Base-by-base conservation (phyloP, 2,797 vertebrate species). In the Labeo calbasu region DNA sequence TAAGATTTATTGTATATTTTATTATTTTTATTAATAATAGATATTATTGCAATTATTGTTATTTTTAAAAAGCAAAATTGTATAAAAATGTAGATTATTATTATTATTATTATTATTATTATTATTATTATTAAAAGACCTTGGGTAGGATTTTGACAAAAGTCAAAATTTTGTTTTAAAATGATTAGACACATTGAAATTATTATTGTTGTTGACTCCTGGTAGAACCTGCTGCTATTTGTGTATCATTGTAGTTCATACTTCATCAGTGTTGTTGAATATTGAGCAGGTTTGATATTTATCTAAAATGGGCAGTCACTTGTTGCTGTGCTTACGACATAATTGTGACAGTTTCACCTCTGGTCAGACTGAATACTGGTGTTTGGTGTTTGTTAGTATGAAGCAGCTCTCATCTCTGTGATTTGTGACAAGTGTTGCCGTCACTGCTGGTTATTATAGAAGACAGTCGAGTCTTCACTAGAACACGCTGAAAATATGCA, bases 401-500 rank as follows among this genome's bases (percentile, higher is more conserved):
- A 66, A 66, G 25, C 6, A 51, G 28, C 28, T 55, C 50, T 73
- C 15, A 7, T 57, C 7, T 13, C 0, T 36, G 40, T 71, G 36
- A 46, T 59, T 81, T 71, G 8, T 72, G 55, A 23, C 25, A n/a
- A 23, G 76, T 65, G 48, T 65, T 63, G 21, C 55, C 77, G 2
- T 79, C 46, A 50, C 7, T 13, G 61, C 77, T 79, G 59, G 23
- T 65, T 50, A 65, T 28, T 65, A 46, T 65, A 66, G 17, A 79
- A 50, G 17, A 14, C 17, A 8, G 15, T 65, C 15, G 50, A 69
- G 72, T 50, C 15, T 72, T 66, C 50, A 46, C 10, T 36, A 23
- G 40, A 40, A 76, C 23, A 46, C 73, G 19, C 66, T 51, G 72
- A 79, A 23, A 86, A 66, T 76, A 85, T 73, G 70, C 63, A 82